Conservation (phyloP, 2,797 vertebrate species). For the Stomatorhinus walkeri region DNA sequence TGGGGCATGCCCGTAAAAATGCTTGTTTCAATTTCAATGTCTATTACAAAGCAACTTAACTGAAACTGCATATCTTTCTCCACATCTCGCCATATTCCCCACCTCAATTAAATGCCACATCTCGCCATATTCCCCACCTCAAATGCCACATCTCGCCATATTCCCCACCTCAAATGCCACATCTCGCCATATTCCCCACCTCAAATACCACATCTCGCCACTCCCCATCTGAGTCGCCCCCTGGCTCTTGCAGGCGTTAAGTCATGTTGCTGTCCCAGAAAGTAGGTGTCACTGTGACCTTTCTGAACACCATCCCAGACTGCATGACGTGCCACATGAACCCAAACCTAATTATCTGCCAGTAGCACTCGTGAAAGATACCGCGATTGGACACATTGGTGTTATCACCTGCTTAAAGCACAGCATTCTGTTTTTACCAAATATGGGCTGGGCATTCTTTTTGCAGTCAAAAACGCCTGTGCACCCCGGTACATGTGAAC, state of each 20-base stretch:
- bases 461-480: neutral
- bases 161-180: neutral
- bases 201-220: neutral
- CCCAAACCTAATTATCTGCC: neutral
- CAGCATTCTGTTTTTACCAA: neutral
- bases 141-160: neutral
- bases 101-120: neutral
- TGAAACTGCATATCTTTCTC: neutral
- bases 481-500: neutral
- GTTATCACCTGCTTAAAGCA: neutral
- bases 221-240: neutral
- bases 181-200: neutral
- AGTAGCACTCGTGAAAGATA: neutral
- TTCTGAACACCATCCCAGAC: neutral
- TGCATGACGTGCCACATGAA: neutral
- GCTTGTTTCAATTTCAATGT: neutral
- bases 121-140: neutral
- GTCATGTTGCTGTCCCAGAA: neutral
- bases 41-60: neutral
- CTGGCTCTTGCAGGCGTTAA: neutral
- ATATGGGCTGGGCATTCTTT: neutral
- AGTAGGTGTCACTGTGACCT: neutral
- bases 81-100: neutral
- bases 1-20: neutral
- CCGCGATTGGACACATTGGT: too few species aligned